A percentile compares a stretch with the other conserved stretches of the same genome.
Evolutionary conservation across 2,888 invertebrate species (phyloP).

Genomic region (Latheticus oryzae): DNA sequence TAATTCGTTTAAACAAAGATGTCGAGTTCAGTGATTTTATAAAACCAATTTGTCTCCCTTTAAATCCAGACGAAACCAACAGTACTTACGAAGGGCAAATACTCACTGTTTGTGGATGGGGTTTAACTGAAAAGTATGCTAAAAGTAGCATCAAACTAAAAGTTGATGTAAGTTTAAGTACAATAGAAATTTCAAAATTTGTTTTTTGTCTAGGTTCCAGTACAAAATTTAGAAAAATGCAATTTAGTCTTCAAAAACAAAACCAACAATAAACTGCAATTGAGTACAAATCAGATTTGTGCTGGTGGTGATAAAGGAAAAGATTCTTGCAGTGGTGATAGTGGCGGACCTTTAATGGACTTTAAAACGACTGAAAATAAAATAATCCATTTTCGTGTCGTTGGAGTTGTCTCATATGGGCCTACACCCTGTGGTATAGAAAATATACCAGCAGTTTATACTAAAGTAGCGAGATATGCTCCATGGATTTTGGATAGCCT

Average conservation of each 20-base stretch:
- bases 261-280: conserved; percentile 56
- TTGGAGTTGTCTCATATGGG: conserved; percentile 34
- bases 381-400: conserved; percentile 62
- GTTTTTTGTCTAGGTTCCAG: no score
- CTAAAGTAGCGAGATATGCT: conserved; percentile 18
- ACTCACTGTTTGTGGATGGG: conserved; percentile 75
- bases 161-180: neutral
- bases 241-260: no score
- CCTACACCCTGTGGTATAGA: conserved; percentile 14
- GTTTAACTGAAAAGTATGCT: conserved; percentile 62
- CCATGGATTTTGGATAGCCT: conserved; percentile 31
- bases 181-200: no score
- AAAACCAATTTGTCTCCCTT: conserved; percentile 73
- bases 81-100: conserved; percentile 63
- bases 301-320: conserved; percentile 72
- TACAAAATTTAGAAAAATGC: neutral
- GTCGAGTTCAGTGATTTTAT: conserved; percentile 64
- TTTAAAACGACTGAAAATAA: conserved; percentile 57
- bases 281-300: conserved; percentile 70
- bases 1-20: conserved; percentile 6
- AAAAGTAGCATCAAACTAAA: conserved; percentile 1
- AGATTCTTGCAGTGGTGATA: conserved; percentile 76
- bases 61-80: conserved; percentile 53
- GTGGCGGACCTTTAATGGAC: conserved; percentile 75
- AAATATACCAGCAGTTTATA: conserved; percentile 17